Evolutionary conservation across 1,140 invertebrate species (phyloP).

Genomic region (Leptopilina boulardi): DNA sequence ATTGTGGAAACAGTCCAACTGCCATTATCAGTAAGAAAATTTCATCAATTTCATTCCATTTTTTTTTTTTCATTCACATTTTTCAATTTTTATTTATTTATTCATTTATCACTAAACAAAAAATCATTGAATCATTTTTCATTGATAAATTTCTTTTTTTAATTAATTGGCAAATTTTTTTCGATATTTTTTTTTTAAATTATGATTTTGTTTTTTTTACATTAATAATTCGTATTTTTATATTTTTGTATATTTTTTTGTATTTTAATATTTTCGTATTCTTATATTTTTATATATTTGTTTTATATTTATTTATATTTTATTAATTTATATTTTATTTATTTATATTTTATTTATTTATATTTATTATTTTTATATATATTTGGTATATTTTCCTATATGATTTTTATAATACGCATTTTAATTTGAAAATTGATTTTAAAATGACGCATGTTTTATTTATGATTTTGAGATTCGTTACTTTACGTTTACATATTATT

Average conservation of each 20-base stretch:
- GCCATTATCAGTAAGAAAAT: slow-evolving; percentile 69
- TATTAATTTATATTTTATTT: background rate
- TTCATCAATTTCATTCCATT: slow-evolving; percentile 30
- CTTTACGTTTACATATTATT: slow-evolving; percentile 18
- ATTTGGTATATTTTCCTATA: background rate
- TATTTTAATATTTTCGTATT: background rate
- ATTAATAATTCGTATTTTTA: too few relatives aligned
- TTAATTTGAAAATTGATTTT: background rate
- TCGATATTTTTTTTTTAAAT: too few relatives aligned
- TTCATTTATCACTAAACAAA: too few relatives aligned
- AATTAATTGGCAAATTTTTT: too few relatives aligned
- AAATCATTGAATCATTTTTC: too few relatives aligned
- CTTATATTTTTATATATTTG: background rate
- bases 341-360: slow-evolving; percentile 12
- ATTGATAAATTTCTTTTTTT: too few relatives aligned
- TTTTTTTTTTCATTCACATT: background rate
- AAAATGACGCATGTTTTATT: slow-evolving; percentile 35
- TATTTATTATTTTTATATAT: slow-evolving; percentile 37
- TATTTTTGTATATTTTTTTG: too few relatives aligned
- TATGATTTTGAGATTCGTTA: slow-evolving; percentile 32
- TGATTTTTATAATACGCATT: background rate
- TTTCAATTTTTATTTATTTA: too few relatives aligned
- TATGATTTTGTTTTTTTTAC: too few relatives aligned
- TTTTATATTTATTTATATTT: background rate
- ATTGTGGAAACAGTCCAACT: slow-evolving; percentile 72